Base-by-base conservation (phyloP, 2,888 invertebrate species). In the Odontothrips loti region DNA sequence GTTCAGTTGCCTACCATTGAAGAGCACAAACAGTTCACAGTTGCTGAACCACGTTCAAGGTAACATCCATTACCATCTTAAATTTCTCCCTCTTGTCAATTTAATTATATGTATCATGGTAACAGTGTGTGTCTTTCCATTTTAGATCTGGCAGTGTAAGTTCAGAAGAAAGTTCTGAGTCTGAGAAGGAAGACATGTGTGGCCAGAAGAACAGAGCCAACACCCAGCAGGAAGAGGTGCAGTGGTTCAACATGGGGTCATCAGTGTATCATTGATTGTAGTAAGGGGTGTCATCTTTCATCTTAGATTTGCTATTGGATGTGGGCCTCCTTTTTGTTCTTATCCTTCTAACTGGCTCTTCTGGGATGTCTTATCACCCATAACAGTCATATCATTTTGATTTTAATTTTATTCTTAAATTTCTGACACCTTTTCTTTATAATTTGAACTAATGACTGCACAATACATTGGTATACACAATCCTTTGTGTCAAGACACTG, bases 1-100 rank as follows among this genome's bases (percentile, higher is more conserved):
- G 92, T 92, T 0, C 90, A 92, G 83, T 88, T 94, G 85, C 93
- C 94, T 63, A 94, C 93, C 84, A 94, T 94, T 84, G 91, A 93
- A 85, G 94, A 94, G 86, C 92, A 93, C 82, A 87, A 87, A 79
- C 87, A 88, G 81, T 85, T 87, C 84, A 86, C 87, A 82, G 68
- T 27, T 23, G n/a, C 68, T 27, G 68, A 75, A 75, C 23, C 68
- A 27, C 68, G 68, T 12, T 27, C 68, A 23, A 23, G 68, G 68
- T 75, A 75, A 75, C 3, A 2, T 4, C 34, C 34, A 43, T 43
- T 43, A 6, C 34, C 34, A 43, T 6, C 34, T 43, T 43, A 43
- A 43, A 4, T 43, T 43, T 43, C 34, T 43, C 3, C 34, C 34
- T 43, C 34, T 2, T 43, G 34, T 43, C 34, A 6, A 6, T n/a